These are phyloP conservation scores for Andricus grossulariae DNA, from an alignment of 1,140 invertebrate species.

Conservation along the genomic window DNA sequence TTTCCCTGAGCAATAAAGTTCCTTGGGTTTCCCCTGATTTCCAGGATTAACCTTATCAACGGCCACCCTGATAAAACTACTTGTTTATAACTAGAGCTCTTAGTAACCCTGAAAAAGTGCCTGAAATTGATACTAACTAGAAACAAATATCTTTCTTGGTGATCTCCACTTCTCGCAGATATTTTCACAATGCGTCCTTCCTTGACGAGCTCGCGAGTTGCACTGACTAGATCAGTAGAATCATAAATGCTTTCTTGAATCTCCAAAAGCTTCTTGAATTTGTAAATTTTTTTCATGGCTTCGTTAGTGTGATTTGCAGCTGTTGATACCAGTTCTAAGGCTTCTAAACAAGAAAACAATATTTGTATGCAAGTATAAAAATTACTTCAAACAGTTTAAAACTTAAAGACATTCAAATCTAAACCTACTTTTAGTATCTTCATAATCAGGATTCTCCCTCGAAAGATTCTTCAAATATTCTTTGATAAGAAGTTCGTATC, in stretches of 20 bases:
- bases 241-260: slow-evolving; percentile 76
- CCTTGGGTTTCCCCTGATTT: too few species aligned
- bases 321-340: slow-evolving; percentile 82
- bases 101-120: too few species aligned
- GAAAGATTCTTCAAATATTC: slow-evolving; percentile 81
- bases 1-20: too few species aligned
- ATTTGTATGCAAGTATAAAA: slow-evolving; percentile 22
- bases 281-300: slow-evolving; percentile 79
- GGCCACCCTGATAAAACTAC: too few species aligned
- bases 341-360: slow-evolving; percentile 68
- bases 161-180: slow-evolving; percentile 80
- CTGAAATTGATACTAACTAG: slow-evolving; percentile 75
- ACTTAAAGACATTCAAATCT: background rate
- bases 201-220: slow-evolving; percentile 82
- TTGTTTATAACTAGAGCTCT: too few species aligned
- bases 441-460: slow-evolving; percentile 79
- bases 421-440: slow-evolving; percentile 78
- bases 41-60: too few species aligned
- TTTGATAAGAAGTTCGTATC: slow-evolving; percentile 82
- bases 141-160: slow-evolving; percentile 83
- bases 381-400: background rate
- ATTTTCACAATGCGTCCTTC: slow-evolving; percentile 83
- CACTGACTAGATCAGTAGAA: slow-evolving; percentile 82
- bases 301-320: slow-evolving; percentile 87
- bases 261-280: slow-evolving; percentile 73